Percentiles rank a stretch among this genome's conserved stretches.
Conservation (phyloP, 37 sponge, comb jelly and placozoan genomes). For the Diacarnus erythraeanus region DNA sequence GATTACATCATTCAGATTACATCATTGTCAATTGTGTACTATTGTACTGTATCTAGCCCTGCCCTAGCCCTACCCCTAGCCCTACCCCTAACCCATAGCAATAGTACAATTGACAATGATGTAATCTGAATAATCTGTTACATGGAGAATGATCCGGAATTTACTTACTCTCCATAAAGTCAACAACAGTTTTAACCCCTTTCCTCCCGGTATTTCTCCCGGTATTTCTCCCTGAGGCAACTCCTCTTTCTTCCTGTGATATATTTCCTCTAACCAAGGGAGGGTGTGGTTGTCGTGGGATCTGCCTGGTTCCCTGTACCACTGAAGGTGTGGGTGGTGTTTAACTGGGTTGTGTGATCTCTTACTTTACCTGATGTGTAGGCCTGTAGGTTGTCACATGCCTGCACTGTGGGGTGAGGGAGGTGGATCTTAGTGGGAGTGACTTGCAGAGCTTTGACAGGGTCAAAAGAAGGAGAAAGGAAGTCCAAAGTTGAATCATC, state of each 20-base stretch:
- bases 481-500: slow-evolving; percentile 44
- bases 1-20: no score
- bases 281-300: not conserved
- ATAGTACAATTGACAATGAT: no score
- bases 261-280: not conserved
- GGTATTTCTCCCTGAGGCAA: not conserved
- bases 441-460: slow-evolving; percentile 25
- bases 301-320: slow-evolving; percentile 11
- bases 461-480: slow-evolving; percentile 44
- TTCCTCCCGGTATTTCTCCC: not conserved
- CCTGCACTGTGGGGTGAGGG: slow-evolving; percentile 34
- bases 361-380: slow-evolving; percentile 16
- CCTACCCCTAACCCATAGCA: no score
- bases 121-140: no score
- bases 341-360: not conserved
- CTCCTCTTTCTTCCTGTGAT: not conserved
- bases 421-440: slow-evolving; percentile 18
- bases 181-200: slow-evolving; percentile 24
- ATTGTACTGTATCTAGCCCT: not conserved
- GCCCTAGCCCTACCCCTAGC: not conserved
- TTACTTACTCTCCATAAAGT: slow-evolving; percentile 45
- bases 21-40: no score
- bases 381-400: slow-evolving; percentile 54
- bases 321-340: not conserved
- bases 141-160: not conserved